Evolutionary conservation across 92 coral and sea anemone genomes (phyloP), one percentile per base, ranked within the genome.

Genomic region (Phenganax subtilis): DNA sequence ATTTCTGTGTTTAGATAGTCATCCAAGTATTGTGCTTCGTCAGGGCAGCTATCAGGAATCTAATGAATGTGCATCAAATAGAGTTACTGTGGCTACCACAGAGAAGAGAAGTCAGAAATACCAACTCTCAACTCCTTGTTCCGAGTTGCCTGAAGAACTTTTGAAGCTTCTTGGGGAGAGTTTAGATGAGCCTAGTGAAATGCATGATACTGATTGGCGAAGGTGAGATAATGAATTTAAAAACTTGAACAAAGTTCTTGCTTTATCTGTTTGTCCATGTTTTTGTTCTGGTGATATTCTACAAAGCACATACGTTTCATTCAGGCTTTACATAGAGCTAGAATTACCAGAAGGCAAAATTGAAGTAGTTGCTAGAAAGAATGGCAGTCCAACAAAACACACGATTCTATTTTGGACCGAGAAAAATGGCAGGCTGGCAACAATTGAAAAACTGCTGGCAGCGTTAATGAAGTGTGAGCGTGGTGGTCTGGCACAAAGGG

Each of bases 331-430:
- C 82, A 67, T 57, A 66, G 85, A 83, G 15, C 82, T 90, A 44
- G 55, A 62, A 28, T 85, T 90, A 20, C 93, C 93, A 17, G 56
- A 53, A 58, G 85, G 83, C 16, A 73, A 65, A 68, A 83, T 80
- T n/a, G 61, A 78, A 8, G 25, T 37, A 2, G 62, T 90, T 62
- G 57, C 72, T 37, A 70, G 30, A 4, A 28, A 56, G 20, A 57
- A 47, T 6, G 86, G 86, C 55, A 89, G 91, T 29, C 96, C 90
- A 29, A 91, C 97, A 17, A 17, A 37, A 9, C 82, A 60, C 29
- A 85, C 90, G 37, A 74, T 93, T 10, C 67, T 11, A 3, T 75
- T 72, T 7, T 91, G 96, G 93, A 73, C 84, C 37, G 78, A 71
- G 12, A 54, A 30, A 20, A n/a, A 75, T n/a, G 96, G 91, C 15